Conservation (phyloP, 2,797 vertebrate species). For the Scarus forsteni region DNA sequence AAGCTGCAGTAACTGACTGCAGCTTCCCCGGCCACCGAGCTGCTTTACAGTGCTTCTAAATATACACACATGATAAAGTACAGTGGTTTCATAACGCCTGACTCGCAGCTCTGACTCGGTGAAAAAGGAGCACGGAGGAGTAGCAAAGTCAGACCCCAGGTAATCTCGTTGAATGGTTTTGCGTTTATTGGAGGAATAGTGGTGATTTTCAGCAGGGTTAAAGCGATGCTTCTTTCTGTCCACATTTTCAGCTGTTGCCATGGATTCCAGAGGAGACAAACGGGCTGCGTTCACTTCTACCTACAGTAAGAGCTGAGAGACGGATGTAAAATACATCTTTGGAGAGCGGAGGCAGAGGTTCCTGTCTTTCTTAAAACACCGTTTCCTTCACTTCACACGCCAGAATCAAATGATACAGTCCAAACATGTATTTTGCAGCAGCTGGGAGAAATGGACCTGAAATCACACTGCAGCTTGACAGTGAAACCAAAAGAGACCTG, state of each 20-base stretch:
- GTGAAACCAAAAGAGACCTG: no score
- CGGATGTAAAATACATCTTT: slow-evolving; percentile 43
- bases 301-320: slow-evolving; percentile 46
- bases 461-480: no score
- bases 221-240: slow-evolving; percentile 53
- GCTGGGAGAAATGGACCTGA: no score
- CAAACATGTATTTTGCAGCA: not conserved
- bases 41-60: slow-evolving; percentile 53
- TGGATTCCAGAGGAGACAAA: slow-evolving; percentile 71
- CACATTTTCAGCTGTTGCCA: slow-evolving; percentile 69
- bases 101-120: slow-evolving; percentile 31
- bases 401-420: not conserved
- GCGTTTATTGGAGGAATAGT: slow-evolving; percentile 49
- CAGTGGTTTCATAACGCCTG: slow-evolving; percentile 46
- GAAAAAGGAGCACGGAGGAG: slow-evolving; percentile 35
- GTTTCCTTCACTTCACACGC: not conserved
- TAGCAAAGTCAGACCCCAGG: slow-evolving; percentile 37
- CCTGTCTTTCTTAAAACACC: slow-evolving; percentile 3
- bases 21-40: slow-evolving; percentile 23
- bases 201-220: slow-evolving; percentile 62
- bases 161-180: slow-evolving; percentile 58
- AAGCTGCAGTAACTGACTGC: slow-evolving; percentile 19
- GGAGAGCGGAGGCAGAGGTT: slow-evolving; percentile 13
- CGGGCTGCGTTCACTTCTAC: slow-evolving; percentile 44
- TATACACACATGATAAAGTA: slow-evolving; percentile 24